Base-by-base conservation (phyloP, 30 jellyfish, hydroid and myxozoan species). In the Turritopsis dohrnii region DNA sequence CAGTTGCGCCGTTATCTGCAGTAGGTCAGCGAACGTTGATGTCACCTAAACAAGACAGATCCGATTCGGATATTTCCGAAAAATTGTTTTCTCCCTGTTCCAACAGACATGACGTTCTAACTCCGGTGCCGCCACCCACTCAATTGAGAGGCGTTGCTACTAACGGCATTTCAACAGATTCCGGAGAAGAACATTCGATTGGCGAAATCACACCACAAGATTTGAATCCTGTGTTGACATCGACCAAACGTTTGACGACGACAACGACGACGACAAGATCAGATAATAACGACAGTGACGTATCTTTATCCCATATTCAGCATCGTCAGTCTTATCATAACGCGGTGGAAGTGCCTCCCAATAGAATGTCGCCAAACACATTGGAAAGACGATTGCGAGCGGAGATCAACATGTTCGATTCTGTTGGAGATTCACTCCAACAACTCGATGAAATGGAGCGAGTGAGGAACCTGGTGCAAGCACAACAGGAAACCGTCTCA, bases 401-500 rank as follows among this genome's bases (percentile, higher is more conserved):
- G 17, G 97, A 92, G 77, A 84, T 92, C 76, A 92, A 92, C 65
- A 85, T 83, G 27, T 81, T 92, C 18, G 96, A 92, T 54, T 81
- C 90, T 19, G 91, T 92, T 88, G 97, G 90, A 52, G 94, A 87
- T 77, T 89, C 97, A 0, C 25, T 92, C 84, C 87, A 88, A 53
- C 96, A 87, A 66, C 88, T 92, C 0, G 71, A 80, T 60, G 97
- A 92, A 22, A 87, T 92, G 77, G 97, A 92, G 66, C 69, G 95
- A 23, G 92, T 92, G 9, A 60, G 96, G 53, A 93, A 82, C 29
- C 84, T 92, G 23, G 79, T 81, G 28, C 84, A 87, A 77, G 97
- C 97, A 20, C 97, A 92, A 80, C 97, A 92, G 79, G 96, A 92
- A 77, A 87, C 95, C 0, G 97, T 88, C 29, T 81, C 97, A 19